Base-by-base conservation (phyloP, 2,888 invertebrate species). In the Hirtodrosophila histrioides region DNA sequence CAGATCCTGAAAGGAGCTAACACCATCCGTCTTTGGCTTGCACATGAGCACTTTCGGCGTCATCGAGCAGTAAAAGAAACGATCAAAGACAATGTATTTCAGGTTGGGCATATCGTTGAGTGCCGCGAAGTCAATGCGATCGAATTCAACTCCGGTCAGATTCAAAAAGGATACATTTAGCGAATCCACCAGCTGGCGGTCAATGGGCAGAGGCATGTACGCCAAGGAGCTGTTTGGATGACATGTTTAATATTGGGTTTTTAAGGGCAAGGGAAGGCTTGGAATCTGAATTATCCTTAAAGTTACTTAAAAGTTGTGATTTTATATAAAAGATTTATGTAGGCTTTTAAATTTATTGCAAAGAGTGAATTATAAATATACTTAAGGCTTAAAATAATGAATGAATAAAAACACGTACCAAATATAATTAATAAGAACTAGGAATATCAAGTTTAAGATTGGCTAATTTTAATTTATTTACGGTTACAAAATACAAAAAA, bases 11-110 rank as follows among this genome's bases (percentile, higher is more conserved):
- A 93, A 92, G 8, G 94, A 94, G 0, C 95, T 95, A 0, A 95
- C 91, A 90, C 95, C 95, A 86, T 95, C 94, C 10, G 93, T 93
- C 24, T 92, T 91, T 0, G 95, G 95, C 33, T 91, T 92, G 76
- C 95, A 95, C 73, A 92, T 92, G 49, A 92, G 91, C 5, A 94
- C 93, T 39, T 91, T 90, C 0, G 94, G 94, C 0, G 93, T 93
- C 88, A 93, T 94, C 3, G 93, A 93, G 78, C 95, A 95, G 84
- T 93, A 94, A 75, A 93, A 92, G 83, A 94, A 95, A 43, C 93
- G 93, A 69, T 93, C 93, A 69, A 94, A 94, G 70, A 94, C 93
- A 88, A 94, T 92, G 61, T 93, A 93, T 60, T 93, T 92, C 23
- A 94, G 89, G 9, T 92, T 91, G 0, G 48, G 35, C 61, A 94